Conservation (phyloP, 64 coral and sea anemone genomes). For the Montipora cactus region DNA sequence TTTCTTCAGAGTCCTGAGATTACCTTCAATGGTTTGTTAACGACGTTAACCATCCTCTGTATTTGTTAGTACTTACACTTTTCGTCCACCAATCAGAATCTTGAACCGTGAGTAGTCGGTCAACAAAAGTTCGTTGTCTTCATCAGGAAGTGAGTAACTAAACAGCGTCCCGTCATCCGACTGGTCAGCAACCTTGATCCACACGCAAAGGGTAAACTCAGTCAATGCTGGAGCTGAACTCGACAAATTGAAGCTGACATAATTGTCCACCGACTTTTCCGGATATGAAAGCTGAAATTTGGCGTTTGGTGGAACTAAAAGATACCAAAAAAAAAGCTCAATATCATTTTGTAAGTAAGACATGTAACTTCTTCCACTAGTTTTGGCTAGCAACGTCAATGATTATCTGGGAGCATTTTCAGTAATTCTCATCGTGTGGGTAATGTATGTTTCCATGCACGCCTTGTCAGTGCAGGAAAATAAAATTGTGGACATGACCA, state of each 20-base stretch:
- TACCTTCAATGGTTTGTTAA: no score
- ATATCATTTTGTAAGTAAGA: no score
- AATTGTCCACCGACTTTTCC: neutral
- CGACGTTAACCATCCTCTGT: no score
- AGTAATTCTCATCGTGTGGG: no score
- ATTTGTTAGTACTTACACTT: neutral
- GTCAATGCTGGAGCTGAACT: neutral
- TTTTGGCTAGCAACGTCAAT: no score
- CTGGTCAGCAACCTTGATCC: neutral
- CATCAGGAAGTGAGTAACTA: neutral
- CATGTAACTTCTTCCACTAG: no score
- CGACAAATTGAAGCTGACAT: neutral
- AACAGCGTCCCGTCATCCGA: neutral
- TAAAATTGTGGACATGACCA: no score
- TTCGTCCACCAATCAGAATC: neutral
- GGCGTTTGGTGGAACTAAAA: neutral
- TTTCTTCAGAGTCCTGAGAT: no score
- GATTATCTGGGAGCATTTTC: no score
- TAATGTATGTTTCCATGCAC: no score
- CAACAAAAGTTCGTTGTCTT: slow-evolving; percentile 4
- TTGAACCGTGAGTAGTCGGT: slow-evolving; percentile 1
- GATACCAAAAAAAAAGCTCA: neutral
- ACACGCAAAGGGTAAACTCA: slow-evolving; percentile 13
- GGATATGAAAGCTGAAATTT: neutral
- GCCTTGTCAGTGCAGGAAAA: no score